phyloP scores from a whole-genome alignment of 2,113 vertebrate species.

The Pseudorasbora parva region DNA sequence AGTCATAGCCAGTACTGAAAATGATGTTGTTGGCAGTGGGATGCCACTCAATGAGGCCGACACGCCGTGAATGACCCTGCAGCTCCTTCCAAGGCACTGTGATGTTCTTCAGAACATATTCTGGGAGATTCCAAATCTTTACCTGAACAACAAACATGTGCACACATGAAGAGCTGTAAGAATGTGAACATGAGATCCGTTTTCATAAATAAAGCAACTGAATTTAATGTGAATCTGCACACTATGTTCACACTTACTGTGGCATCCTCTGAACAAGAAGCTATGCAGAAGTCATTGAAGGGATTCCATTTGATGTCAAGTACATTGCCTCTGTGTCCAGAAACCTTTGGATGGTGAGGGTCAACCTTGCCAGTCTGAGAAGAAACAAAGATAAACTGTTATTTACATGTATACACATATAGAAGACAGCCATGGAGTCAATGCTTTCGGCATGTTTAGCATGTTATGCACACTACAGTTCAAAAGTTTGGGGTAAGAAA shows the following conservation, averaged over 20 bases:
- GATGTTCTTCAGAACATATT: constrained; percentile 80
- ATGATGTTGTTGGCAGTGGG: constrained; percentile 88
- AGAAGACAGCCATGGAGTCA: neutral
- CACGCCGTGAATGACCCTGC: constrained; percentile 83
- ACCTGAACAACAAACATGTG: constrained; percentile 75
- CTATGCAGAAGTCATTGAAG: constrained; percentile 89
- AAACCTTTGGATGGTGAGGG: constrained; percentile 87
- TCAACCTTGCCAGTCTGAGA: constrained; percentile 89
- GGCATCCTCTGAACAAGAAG: constrained; percentile 92
- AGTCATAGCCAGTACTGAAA: constrained; percentile 92
- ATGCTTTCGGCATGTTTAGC: neutral
- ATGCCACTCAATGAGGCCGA: constrained; percentile 95
- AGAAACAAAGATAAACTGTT: constrained; percentile 14
- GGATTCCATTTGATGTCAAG: constrained; percentile 97
- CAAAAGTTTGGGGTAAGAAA: neutral
- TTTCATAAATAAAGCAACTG: neutral
- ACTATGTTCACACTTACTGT: constrained; percentile 74
- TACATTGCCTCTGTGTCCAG: constrained; percentile 86
- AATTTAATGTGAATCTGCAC: neutral
- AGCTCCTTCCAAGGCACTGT: constrained; percentile 85
- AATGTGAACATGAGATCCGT: neutral
- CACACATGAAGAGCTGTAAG: constrained; percentile 3
- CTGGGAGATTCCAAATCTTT: constrained; percentile 92
- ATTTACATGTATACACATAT: neutral
- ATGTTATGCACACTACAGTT: neutral